Evolutionary conservation across 2,888 invertebrate species (phyloP).

Genomic region (Nyleta sp.): DNA sequence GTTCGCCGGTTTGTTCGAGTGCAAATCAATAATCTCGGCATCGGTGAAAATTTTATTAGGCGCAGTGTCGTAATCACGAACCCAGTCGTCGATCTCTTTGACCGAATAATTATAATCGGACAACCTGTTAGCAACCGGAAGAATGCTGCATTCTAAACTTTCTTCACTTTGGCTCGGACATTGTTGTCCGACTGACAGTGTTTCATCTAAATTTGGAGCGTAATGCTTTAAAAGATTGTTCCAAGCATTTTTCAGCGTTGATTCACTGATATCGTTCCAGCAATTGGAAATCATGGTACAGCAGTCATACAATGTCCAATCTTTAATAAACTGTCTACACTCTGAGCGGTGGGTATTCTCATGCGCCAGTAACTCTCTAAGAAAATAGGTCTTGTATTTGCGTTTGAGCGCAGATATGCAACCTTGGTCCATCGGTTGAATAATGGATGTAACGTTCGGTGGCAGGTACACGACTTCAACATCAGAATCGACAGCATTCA

Average conservation of each 20-base stretch:
- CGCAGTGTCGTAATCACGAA: conserved; percentile 4
- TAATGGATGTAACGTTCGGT: not conserved
- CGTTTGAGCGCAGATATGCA: not conserved
- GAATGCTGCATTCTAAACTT: not conserved
- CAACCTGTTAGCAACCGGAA: not conserved
- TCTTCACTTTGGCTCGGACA: conserved; percentile 6
- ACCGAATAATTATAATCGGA: not conserved
- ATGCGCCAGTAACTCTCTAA: not conserved
- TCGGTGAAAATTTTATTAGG: conserved; percentile 4
- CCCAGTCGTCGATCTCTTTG: conserved; percentile 5
- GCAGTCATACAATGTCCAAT: not conserved
- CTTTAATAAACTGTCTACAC: not conserved
- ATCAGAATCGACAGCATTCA: not conserved
- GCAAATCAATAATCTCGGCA: not conserved
- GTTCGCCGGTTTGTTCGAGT: not conserved
- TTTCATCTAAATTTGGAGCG: not conserved
- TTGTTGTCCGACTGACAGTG: not conserved
- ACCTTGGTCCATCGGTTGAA: not conserved
- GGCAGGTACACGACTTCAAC: not conserved
- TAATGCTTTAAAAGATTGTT: conserved; percentile 6
- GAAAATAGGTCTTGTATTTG: not conserved
- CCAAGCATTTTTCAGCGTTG: conserved; percentile 3
- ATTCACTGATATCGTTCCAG: not conserved
- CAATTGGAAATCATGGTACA: not conserved
- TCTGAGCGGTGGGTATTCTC: not conserved